These are phyloP conservation scores for Hermaeophaga mercurialis DNA, from an alignment of 2,888 invertebrate genomes.

Conservation along the genomic window DNA sequence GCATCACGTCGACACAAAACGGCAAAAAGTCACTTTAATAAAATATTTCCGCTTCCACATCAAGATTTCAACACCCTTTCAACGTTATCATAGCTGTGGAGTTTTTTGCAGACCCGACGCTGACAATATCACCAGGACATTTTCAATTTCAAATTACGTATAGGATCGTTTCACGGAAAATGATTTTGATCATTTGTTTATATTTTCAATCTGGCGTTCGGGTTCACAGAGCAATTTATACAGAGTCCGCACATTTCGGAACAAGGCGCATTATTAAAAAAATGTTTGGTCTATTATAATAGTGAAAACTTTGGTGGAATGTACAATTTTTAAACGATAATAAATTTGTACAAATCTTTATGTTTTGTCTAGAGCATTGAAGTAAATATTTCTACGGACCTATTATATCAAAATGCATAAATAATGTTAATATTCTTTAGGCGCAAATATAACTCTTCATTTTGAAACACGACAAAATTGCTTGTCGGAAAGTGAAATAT, in stretches of 20 bases:
- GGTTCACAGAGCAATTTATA: neutral
- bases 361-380: too few relatives aligned
- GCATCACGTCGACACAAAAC: slow-evolving; percentile 34
- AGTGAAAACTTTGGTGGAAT: too few relatives aligned
- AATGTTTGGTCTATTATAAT: too few relatives aligned
- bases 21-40: slow-evolving; percentile 33
- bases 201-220: neutral
- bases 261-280: too few relatives aligned
- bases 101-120: slow-evolving; percentile 12
- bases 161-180: neutral
- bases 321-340: too few relatives aligned
- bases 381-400: too few relatives aligned
- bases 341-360: too few relatives aligned
- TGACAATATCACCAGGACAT: slow-evolving; percentile 17
- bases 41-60: slow-evolving; percentile 39
- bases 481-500: neutral
- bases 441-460: too few relatives aligned
- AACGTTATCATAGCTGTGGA: slow-evolving; percentile 10
- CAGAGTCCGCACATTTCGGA: too few relatives aligned
- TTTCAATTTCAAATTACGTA: slow-evolving; percentile 17
- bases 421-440: too few relatives aligned
- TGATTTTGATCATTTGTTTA: neutral
- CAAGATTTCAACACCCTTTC: slow-evolving; percentile 34
- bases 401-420: too few relatives aligned
- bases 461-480: neutral